These are phyloP conservation scores for Gymnobelideus leadbeateri DNA, from an alignment of 2,113 vertebrate species.

Conservation along the genomic window DNA sequence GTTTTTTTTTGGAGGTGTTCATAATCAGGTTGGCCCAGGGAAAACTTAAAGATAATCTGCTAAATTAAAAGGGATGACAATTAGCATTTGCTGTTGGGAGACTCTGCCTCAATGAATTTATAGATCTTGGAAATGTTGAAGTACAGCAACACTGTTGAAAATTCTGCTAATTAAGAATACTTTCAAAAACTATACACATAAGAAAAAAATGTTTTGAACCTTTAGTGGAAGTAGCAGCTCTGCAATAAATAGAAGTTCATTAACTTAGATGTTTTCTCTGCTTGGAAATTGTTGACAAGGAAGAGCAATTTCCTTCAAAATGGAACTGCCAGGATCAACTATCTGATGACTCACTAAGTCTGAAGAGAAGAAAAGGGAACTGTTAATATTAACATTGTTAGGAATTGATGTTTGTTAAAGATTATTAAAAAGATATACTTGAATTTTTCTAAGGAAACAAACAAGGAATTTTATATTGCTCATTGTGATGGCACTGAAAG, in stretches of 20 bases:
- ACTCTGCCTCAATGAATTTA: neutral
- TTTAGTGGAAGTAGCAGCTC: neutral
- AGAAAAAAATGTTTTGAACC: neutral
- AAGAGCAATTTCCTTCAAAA: neutral
- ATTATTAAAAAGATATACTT: neutral
- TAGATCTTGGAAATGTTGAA: neutral
- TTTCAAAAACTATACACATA: neutral
- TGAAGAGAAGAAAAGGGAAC: neutral
- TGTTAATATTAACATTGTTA: neutral
- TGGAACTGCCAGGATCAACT: neutral
- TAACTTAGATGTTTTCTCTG: neutral
- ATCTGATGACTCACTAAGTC: neutral
- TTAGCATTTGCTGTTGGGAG: neutral
- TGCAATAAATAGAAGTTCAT: neutral
- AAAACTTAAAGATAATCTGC: neutral
- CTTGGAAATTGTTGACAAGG: neutral
- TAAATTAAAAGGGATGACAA: neutral
- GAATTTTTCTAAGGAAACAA: neutral
- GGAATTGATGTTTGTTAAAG: neutral
- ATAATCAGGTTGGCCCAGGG: neutral
- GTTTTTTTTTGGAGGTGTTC: neutral
- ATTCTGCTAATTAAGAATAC: neutral
- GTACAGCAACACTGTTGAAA: neutral
- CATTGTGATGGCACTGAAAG: neutral
- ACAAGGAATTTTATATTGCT: neutral